Evolutionary conservation across 1,140 invertebrate genomes (phyloP).

Genomic region (Aphaenogaster floridana): DNA sequence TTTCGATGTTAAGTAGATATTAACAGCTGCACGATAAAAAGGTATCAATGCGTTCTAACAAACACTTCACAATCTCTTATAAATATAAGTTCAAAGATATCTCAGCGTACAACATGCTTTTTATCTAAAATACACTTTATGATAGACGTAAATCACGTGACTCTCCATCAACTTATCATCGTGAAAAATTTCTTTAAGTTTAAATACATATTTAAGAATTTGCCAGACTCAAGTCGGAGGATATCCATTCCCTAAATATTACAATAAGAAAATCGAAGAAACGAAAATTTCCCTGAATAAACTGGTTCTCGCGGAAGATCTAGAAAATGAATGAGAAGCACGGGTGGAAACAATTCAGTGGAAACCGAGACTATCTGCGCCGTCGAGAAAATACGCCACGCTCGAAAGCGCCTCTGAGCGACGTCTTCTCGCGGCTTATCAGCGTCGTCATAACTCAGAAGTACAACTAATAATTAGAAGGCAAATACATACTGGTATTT

Average conservation of each 20-base stretch:
- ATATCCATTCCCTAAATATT: too few relatives aligned
- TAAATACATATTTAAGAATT: not conserved
- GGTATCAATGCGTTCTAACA: slow-evolving; percentile 6
- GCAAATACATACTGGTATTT: slow-evolving; percentile 54
- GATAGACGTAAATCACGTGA: not conserved
- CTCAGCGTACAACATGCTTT: not conserved
- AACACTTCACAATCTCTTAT: slow-evolving; percentile 15
- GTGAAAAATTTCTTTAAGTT: not conserved
- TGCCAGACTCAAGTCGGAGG: not conserved
- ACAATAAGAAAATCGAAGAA: not conserved
- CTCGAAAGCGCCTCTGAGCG: slow-evolving; percentile 17
- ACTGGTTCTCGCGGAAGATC: not conserved
- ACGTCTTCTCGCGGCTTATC: slow-evolving; percentile 45
- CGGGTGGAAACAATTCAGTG: not conserved
- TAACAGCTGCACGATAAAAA: slow-evolving; percentile 14
- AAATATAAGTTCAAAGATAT: slow-evolving; percentile 16
- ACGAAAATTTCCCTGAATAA: not conserved
- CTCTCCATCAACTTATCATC: not conserved
- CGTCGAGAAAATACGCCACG: slow-evolving; percentile 9
- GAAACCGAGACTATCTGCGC: slow-evolving; percentile 2
- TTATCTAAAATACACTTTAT: not conserved
- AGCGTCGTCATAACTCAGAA: slow-evolving; percentile 58
- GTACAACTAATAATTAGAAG: slow-evolving; percentile 61
- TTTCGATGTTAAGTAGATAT: slow-evolving; percentile 25
- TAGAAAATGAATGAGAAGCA: not conserved